Base-by-base conservation (phyloP, 2,888 invertebrate genomes). In the Oscheius sp. region DNA sequence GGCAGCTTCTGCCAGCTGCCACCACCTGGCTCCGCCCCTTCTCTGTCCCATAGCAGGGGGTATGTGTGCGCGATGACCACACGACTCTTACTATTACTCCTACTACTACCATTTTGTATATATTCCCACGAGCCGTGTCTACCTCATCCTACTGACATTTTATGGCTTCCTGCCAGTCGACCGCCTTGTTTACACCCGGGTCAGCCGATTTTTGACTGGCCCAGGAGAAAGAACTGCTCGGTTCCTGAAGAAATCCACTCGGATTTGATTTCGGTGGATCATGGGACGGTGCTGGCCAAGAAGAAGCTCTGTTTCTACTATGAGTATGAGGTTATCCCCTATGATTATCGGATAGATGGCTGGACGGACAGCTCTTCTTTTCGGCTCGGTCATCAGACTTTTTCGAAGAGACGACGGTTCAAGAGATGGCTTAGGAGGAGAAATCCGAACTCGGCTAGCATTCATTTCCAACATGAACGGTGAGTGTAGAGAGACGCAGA, bases 381-480 rank as follows among this genome's bases (percentile, higher is more conserved):
- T 42, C 75, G 75, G 35, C 42, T 82, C 5, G 82, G 77, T 1
- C 82, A 82, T 57, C 57, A 77, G 7, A 62, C 60, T n/a, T 74
- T 73, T 55, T 79, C 77, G 1, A 75, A 70, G 2, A 55, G 51
- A 7, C 58, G 74, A 62, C 62, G 85, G 57, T 59, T 73, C 62
- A 86, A 86, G 73, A 75, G 88, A 70, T 88, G 86, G 87, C 76
- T 85, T 29, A 75, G 84, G 57, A 63, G 88, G 7, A 77, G 88
- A 42, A 86, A 87, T 79, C 86, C 87, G 1, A 78, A 85, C 53
- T 70, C 83, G 21, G 82, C 78, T 33, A 79, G 82, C 29, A 87
- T 88, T 70, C 87, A 86, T 74, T 88, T 88, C 76, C 81, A 84
- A 75, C 86, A 88, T 65, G 86, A 88, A 59, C 79, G 80, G 84